phyloP scores from a whole-genome alignment of 35 echinoderm and acorn worm genomes.

The Amphiura filiformis region DNA sequence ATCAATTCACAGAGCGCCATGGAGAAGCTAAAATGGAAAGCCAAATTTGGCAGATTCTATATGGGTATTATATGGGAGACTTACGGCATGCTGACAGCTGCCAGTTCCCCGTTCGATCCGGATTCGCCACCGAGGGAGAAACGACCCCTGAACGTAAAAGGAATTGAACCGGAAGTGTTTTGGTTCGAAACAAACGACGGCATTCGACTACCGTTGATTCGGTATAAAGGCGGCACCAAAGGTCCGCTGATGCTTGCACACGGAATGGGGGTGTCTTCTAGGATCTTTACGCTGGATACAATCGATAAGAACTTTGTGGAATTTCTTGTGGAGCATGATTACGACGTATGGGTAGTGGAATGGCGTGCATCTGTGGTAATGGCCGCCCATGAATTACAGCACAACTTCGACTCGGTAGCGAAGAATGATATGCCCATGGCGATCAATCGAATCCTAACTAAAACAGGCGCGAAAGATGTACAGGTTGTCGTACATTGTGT shows the following conservation, averaged over 20 bases:
- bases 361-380: constrained; percentile 28
- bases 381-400: constrained; percentile 20
- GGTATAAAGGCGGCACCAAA: constrained; percentile 62
- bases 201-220: constrained; percentile 31
- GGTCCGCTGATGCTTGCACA: constrained; percentile 64
- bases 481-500: constrained; percentile 63
- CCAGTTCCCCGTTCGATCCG: constrained; percentile 57
- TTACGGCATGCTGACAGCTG: constrained; percentile 51
- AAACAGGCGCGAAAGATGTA: constrained; percentile 37
- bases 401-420: constrained; percentile 43
- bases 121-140: constrained; percentile 65
- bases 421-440: constrained; percentile 51
- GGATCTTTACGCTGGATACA: constrained; percentile 57
- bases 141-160: constrained; percentile 23
- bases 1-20: constrained; percentile 19
- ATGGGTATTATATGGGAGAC: constrained; percentile 67
- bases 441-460: constrained; percentile 36
- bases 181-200: constrained; percentile 32
- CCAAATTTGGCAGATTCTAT: constrained; percentile 71
- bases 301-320: constrained; percentile 73
- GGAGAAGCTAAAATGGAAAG: constrained; percentile 63
- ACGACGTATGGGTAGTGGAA: constrained; percentile 64
- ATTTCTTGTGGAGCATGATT: constrained; percentile 49
- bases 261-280: constrained; percentile 51
- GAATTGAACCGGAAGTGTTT: constrained; percentile 26